Percentiles rank a stretch among this genome's conserved stretches.
Conservation (phyloP, 2,888 invertebrate species). For the Nomada flava region DNA sequence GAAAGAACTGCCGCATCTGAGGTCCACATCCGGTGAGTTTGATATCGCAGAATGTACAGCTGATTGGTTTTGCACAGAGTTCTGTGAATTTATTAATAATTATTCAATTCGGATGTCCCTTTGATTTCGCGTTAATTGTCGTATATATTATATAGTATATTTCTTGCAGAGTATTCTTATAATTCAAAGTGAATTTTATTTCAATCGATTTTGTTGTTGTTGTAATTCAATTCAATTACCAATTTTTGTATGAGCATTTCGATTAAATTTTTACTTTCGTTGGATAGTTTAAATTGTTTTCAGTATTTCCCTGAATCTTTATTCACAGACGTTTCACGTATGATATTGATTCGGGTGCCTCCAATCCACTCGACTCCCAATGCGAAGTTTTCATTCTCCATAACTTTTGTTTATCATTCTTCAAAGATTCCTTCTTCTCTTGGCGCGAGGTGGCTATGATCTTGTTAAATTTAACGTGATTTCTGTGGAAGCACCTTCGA, state of each 20-base stretch:
- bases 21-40: constrained; percentile 73
- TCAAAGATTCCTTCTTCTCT: constrained; percentile 1
- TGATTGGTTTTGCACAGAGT: not conserved
- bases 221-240: too few relatives aligned
- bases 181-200: too few relatives aligned
- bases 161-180: too few relatives aligned
- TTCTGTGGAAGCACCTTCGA: constrained; percentile 55
- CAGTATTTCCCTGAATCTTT: not conserved
- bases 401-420: constrained; percentile 4
- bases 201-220: too few relatives aligned
- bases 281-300: not conserved
- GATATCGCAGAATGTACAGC: not conserved
- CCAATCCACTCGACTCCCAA: too few relatives aligned
- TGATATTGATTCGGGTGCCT: not conserved
- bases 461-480: constrained; percentile 61
- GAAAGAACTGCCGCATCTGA: constrained; percentile 61
- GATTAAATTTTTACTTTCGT: not conserved
- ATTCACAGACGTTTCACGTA: not conserved
- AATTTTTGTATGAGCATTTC: too few relatives aligned
- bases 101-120: too few relatives aligned
- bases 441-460: constrained; percentile 28
- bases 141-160: too few relatives aligned
- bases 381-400: not conserved
- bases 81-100: not conserved
- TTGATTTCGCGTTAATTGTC: too few relatives aligned